A percentile compares a stretch with the other conserved stretches of the same genome.
These are phyloP conservation scores for Beroe forskalii DNA, from an alignment of 37 sponge, comb jelly and placozoan genomes.

Conservation along the genomic window DNA sequence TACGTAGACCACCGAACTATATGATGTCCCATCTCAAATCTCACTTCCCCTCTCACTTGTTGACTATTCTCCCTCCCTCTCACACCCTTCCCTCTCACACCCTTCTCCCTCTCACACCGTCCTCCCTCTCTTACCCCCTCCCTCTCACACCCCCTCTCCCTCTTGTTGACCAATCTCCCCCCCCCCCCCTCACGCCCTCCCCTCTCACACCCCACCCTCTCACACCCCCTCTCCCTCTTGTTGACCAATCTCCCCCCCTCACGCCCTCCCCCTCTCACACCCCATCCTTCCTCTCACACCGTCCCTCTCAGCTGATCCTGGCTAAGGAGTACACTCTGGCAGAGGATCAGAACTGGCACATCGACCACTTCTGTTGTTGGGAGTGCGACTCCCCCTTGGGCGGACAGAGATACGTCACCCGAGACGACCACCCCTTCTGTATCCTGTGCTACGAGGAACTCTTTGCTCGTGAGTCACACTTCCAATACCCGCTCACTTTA, in stretches of 20 bases:
- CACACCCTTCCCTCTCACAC: no score
- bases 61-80: no score
- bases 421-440: constrained; percentile 69
- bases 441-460: constrained; percentile 70
- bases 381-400: constrained; percentile 75
- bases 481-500: no score
- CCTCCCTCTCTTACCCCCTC: no score
- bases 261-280: no score
- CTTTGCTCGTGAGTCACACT: constrained; percentile 71
- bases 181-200: no score
- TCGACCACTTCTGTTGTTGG: constrained; percentile 82
- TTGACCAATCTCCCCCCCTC: neutral
- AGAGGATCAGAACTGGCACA: constrained; percentile 75
- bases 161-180: no score
- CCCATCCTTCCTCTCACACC: no score
- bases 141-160: no score
- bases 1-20: no score
- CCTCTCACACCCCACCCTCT: no score
- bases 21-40: neutral
- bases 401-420: constrained; percentile 69
- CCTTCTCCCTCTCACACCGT: no score
- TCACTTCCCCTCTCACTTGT: neutral
- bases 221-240: neutral
- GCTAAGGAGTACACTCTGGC: constrained; percentile 76
- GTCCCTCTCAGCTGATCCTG: constrained; percentile 74